A percentile compares a stretch with the other conserved stretches of the same genome.
These are phyloP conservation scores for Equus quagga DNA, from an alignment of 2,113 vertebrate genomes.

Conservation along the genomic window DNA sequence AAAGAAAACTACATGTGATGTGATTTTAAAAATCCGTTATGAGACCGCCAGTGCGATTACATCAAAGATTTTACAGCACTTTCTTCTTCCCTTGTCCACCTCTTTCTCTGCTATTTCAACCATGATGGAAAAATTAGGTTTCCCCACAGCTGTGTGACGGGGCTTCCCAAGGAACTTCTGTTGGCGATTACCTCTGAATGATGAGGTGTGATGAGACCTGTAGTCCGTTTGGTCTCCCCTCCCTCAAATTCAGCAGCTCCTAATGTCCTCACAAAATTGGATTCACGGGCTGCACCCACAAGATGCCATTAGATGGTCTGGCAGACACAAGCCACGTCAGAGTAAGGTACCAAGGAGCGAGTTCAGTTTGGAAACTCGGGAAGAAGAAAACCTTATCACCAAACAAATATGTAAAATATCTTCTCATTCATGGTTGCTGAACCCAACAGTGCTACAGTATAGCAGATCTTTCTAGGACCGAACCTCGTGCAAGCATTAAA, in stretches of 20 bases:
- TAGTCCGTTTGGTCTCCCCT: neutral
- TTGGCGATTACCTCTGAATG: neutral
- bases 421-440: neutral
- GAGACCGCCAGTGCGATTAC: neutral
- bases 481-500: neutral
- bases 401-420: neutral
- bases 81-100: neutral
- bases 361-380: slow-evolving; percentile 51
- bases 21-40: slow-evolving; percentile 10
- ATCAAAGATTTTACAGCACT: neutral
- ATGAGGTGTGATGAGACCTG: neutral
- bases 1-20: neutral
- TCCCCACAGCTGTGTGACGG: slow-evolving; percentile 22
- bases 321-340: neutral
- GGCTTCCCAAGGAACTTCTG: slow-evolving; percentile 12
- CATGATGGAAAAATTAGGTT: neutral
- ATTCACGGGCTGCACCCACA: neutral
- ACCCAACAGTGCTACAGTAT: neutral
- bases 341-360: neutral
- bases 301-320: slow-evolving; percentile 19
- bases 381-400: slow-evolving; percentile 1
- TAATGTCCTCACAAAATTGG: neutral
- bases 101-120: slow-evolving; percentile 11
- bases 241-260: neutral
- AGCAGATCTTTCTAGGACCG: slow-evolving; percentile 32